Base-by-base conservation (phyloP, 2,888 invertebrate genomes). In the Dicyrtomina minuta region DNA sequence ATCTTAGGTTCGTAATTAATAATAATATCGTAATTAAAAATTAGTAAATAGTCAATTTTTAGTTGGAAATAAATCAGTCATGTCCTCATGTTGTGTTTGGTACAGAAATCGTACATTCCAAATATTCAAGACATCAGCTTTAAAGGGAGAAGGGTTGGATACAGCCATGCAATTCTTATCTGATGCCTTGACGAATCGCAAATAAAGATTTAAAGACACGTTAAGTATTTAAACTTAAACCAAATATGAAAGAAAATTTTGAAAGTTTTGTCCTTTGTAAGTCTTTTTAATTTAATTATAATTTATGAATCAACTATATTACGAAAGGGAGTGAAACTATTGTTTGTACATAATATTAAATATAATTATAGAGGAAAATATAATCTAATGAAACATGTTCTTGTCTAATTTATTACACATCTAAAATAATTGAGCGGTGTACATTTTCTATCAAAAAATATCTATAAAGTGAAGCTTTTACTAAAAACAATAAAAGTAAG, bases 121-220 rank as follows among this genome's bases (percentile, higher is more conserved):
- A 87, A 98, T 99, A 81, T 99, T 99, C 84, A 98, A 98, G 86
- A 97, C 98, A 1, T 97, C 97, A 0, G 99, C 99, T 56, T 92
- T 95, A 77, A 93, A 96, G 83, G 98, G 98, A 27, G 96, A 97
- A 83, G 99, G 99, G 0, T 86, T 99, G 61, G 96, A 99, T 82
- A 94, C 95, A 84, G 96, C 98, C 72, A 99, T 99, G 99, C 97
- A 99, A 83, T 99, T 99, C 98, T 88, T 95, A 76, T 91, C 93
- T 72, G 94, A 92, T 81, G 91, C 93, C 66, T 84, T 95, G 80
- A 92, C 93, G 83, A 92, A 90, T 81, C 88, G 89, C 83, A 94
- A 94, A 89, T 94, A 89, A 85, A 62, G 56, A 33, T 12, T 10
- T 8, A 17, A 17, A 33, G 27, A 33, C 33, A 33, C 8, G 33